These are phyloP conservation scores for Prunella himalayana DNA, from an alignment of 2,113 vertebrate genomes.

Conservation along the genomic window DNA sequence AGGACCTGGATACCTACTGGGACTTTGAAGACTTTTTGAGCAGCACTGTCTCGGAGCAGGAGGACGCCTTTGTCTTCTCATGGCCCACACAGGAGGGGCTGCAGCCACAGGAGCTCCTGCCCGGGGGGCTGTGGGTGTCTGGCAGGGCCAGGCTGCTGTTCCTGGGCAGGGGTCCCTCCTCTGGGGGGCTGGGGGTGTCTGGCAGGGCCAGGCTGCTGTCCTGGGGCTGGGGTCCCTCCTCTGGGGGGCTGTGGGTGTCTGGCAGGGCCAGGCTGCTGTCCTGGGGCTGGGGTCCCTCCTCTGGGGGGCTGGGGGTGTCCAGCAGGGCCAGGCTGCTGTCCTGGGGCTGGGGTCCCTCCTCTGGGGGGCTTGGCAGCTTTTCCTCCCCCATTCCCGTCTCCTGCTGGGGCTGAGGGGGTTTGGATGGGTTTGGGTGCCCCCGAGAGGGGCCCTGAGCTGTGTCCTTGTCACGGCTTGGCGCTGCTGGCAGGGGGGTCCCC, in stretches of 20 bases:
- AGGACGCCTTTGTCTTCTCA: conserved; percentile 57
- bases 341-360: not conserved
- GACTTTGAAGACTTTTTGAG: conserved; percentile 65
- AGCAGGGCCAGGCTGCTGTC: conserved; percentile 31
- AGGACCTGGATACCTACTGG: conserved; percentile 65
- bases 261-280: not conserved
- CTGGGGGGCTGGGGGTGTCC: conserved; percentile 28
- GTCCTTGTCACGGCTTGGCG: not conserved
- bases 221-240: not conserved
- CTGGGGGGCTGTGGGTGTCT: not conserved
- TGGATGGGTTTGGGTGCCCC: not conserved
- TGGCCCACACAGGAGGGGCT: conserved; percentile 61
- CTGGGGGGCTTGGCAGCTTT: not conserved
- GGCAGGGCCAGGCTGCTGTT: not conserved
- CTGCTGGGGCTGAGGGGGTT: not conserved
- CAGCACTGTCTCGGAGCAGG: conserved; percentile 64
- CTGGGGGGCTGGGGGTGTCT: not conserved
- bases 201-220: not conserved
- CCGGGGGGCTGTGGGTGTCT: not conserved
- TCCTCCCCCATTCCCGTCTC: not conserved
- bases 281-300: not conserved
- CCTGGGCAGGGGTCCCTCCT: not conserved
- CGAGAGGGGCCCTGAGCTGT: not conserved
- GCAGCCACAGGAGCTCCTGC: conserved; percentile 60
- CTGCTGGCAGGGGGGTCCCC: not conserved